Evolutionary conservation across 2,113 vertebrate genomes (phyloP).

Genomic region (Perca flavescens): DNA sequence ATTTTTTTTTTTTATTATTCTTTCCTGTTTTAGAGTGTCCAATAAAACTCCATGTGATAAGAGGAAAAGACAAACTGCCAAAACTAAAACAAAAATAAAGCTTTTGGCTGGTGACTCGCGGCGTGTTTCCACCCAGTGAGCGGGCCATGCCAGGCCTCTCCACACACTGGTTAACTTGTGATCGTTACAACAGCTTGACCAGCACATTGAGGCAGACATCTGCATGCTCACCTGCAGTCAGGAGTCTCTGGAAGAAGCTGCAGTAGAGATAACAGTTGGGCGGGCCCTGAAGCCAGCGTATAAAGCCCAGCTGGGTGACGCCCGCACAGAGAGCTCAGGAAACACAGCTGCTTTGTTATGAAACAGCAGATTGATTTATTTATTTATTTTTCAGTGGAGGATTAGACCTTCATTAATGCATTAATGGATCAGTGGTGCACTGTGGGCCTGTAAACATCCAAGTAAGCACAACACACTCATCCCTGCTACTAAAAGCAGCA

Average conservation of each 20-base stretch:
- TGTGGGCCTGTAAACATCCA: conserved; percentile 48
- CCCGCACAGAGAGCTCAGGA: conserved; percentile 4
- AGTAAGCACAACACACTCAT: conserved; percentile 48
- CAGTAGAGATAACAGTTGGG: background rate
- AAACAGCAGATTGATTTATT: conserved; percentile 48
- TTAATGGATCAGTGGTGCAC: conserved; percentile 55
- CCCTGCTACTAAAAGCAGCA: conserved; percentile 49
- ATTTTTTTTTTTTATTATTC: background rate
- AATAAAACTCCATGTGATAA: background rate
- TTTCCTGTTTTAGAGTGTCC: background rate
- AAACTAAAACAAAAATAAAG: background rate
- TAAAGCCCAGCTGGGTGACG: background rate
- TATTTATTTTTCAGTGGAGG: conserved; percentile 20
- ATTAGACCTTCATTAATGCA: conserved; percentile 66
- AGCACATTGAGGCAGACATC: background rate
- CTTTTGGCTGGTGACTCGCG: conserved; percentile 1
- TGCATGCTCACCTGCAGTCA: background rate
- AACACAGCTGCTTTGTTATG: conserved; percentile 58
- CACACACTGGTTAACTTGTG: background rate
- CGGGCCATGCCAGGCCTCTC: background rate
- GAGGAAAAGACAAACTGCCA: background rate
- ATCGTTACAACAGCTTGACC: background rate
- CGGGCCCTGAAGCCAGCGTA: background rate
- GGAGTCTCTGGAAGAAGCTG: background rate
- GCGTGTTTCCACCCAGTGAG: background rate